Evolutionary conservation across 2,113 vertebrate genomes (phyloP).

Genomic region (Bothrops jararaca): DNA sequence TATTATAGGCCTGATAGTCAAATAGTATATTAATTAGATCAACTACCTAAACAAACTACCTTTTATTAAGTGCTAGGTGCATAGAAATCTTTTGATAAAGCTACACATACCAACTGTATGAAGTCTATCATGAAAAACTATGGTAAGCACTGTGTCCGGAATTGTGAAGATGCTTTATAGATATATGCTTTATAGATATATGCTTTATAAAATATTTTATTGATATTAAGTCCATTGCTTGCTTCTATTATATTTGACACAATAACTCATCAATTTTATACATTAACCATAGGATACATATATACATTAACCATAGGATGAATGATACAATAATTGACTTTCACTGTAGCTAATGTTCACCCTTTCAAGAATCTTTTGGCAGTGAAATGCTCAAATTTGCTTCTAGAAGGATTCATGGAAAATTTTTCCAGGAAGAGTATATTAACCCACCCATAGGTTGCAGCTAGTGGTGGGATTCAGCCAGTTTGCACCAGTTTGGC

Average conservation of each 20-base stretch:
- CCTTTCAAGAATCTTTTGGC: background rate
- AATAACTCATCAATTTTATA: background rate
- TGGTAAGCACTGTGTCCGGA: background rate
- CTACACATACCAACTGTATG: background rate
- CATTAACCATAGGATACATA: background rate
- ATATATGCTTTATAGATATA: background rate
- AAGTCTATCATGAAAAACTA: too few species aligned
- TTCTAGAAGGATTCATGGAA: background rate
- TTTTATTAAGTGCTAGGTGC: background rate
- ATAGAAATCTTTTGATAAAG: background rate
- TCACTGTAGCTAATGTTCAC: background rate
- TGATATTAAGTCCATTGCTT: background rate
- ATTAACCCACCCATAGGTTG: background rate
- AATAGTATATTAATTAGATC: background rate
- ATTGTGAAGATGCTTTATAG: background rate
- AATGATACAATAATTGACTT: background rate
- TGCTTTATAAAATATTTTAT: background rate
- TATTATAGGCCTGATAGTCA: background rate
- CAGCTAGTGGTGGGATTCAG: too few species aligned
- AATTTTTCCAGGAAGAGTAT: background rate
- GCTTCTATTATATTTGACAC: background rate
- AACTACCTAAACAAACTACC: background rate
- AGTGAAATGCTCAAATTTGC: background rate
- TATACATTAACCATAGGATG: background rate
- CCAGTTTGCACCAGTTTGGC: too few species aligned